Evolutionary conservation across 2,888 invertebrate species (phyloP).

Genomic region (Eupeodes luniger): DNA sequence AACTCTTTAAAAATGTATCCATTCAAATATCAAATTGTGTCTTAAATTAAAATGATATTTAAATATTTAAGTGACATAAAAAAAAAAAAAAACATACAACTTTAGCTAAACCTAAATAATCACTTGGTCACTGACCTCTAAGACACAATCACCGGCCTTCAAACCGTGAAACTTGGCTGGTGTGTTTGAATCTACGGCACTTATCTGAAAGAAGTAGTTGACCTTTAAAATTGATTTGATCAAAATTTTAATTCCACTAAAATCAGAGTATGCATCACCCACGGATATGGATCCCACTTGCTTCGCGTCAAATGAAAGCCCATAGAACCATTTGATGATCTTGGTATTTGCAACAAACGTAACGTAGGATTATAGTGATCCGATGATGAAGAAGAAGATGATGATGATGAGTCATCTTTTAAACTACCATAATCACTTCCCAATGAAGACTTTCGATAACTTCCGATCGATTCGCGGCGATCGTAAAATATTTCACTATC

Average conservation of each 20-base stretch:
- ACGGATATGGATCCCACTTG: slow-evolving; percentile 93
- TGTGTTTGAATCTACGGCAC: slow-evolving; percentile 87
- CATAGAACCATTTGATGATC: slow-evolving; percentile 86
- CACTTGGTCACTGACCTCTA: slow-evolving; percentile 86
- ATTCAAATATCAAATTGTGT: too few relatives aligned
- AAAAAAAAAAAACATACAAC: too few relatives aligned
- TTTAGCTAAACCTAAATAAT: background rate
- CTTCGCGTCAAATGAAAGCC: slow-evolving; percentile 91
- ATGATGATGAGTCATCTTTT: slow-evolving; percentile 30
- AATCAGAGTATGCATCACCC: slow-evolving; percentile 85
- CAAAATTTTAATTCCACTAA: background rate
- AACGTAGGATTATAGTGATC: slow-evolving; percentile 81
- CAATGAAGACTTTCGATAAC: slow-evolving; percentile 27
- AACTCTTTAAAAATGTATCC: too few relatives aligned
- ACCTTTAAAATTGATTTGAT: background rate
- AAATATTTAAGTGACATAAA: too few relatives aligned
- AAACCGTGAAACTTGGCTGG: slow-evolving; percentile 88
- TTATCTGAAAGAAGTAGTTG: slow-evolving; percentile 84
- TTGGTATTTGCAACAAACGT: slow-evolving; percentile 86
- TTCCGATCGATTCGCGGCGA: slow-evolving; percentile 54
- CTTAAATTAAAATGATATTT: too few relatives aligned
- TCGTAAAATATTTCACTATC: slow-evolving; percentile 60
- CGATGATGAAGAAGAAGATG: slow-evolving; percentile 44
- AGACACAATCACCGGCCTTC: slow-evolving; percentile 89
- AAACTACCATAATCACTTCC: slow-evolving; percentile 36